Conservation (phyloP, 2,113 vertebrate genomes). For the Promerops cafer region DNA sequence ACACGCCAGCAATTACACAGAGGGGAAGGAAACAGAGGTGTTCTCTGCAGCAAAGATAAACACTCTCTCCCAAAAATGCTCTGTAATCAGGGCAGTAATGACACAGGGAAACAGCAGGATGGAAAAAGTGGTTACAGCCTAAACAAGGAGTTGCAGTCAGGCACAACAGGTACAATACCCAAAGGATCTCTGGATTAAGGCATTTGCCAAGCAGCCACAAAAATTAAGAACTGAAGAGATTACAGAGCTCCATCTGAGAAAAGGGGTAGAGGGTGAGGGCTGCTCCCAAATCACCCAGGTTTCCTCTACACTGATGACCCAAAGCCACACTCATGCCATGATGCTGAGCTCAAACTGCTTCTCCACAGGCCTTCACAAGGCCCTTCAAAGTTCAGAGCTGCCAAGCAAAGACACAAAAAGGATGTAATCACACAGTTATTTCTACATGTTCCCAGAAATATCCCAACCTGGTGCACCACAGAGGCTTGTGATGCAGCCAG, state of each 20-base stretch:
- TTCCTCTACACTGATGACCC: not conserved
- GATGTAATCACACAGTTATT: not conserved
- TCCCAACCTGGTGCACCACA: rapidly evolving
- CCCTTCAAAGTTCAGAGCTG: not conserved
- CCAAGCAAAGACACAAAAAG: not conserved
- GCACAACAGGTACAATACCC: not conserved
- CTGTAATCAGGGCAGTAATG: not conserved
- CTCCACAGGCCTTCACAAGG: rapidly evolving
- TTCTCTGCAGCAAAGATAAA: not conserved
- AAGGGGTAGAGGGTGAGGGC: not conserved
- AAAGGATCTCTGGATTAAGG: not conserved
- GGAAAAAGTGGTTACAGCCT: not conserved
- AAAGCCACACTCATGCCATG: rapidly evolving
- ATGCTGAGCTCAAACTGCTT: not conserved
- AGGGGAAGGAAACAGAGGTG: not conserved
- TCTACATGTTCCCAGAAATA: not conserved
- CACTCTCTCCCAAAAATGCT: not conserved
- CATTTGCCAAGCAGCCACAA: not conserved
- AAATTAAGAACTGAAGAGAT: not conserved
- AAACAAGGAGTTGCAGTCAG: not conserved
- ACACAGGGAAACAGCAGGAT: not conserved
- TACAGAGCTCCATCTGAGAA: not conserved
- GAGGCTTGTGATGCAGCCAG: not conserved
- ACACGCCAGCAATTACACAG: rapidly evolving
- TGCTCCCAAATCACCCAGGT: not conserved